A percentile compares a stretch with the other conserved stretches of the same genome.
phyloP scores from a whole-genome alignment of 2,113 vertebrate genomes.

The Neogale vison region DNA sequence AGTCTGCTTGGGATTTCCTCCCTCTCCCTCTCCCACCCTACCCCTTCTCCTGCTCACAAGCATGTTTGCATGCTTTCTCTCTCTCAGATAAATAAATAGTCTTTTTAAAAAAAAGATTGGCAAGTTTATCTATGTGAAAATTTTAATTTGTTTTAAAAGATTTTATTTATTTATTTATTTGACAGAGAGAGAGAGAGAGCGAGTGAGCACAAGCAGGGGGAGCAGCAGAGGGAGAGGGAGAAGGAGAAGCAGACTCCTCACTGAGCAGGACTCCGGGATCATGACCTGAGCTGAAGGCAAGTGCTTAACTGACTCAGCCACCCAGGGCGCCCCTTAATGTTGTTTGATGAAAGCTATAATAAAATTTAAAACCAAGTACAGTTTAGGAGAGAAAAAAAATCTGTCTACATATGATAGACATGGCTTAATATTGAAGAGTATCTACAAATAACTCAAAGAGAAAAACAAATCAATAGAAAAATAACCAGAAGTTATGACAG shows the following conservation, averaged over 20 bases:
- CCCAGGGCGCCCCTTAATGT: background rate
- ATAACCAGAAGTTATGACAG: background rate
- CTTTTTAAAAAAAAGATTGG: background rate
- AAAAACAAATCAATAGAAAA: background rate
- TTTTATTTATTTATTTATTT: background rate
- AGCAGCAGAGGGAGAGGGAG: background rate
- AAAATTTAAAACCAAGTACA: background rate
- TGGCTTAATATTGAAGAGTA: background rate
- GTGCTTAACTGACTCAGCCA: background rate
- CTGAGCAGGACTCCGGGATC: background rate
- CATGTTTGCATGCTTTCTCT: background rate
- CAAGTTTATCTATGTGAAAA: background rate
- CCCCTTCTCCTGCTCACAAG: background rate
- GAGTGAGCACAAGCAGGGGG: background rate
- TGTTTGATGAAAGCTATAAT: background rate
- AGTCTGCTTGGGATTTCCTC: background rate
- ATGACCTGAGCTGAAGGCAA: background rate
- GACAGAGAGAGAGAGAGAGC: background rate
- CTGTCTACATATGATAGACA: background rate
- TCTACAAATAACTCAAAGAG: background rate
- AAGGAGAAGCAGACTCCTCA: background rate
- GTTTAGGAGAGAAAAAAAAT: background rate
- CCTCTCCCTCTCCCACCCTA: background rate
- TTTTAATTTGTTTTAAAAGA: background rate
- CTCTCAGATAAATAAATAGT: background rate